Percentiles rank a stretch among this genome's conserved stretches.
These are phyloP conservation scores for Drosophila neotestacea DNA, from an alignment of 2,888 invertebrate species.

Conservation along the genomic window DNA sequence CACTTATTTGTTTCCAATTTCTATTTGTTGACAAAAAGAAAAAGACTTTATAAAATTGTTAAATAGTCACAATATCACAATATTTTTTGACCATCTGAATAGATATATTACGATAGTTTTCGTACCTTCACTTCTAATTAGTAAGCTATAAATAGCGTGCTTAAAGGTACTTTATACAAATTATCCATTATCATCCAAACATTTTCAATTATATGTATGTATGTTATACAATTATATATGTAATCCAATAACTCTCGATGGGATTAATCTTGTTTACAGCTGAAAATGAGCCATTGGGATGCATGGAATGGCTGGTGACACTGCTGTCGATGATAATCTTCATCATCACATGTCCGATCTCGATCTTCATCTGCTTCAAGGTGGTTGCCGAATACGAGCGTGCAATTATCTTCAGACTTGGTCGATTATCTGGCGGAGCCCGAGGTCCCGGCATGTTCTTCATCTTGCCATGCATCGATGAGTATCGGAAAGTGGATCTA, in stretches of 20 bases:
- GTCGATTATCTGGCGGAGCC: constrained; percentile 87
- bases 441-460: constrained; percentile 96
- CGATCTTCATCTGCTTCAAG: constrained; percentile 94
- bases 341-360: constrained; percentile 92
- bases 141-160: background rate
- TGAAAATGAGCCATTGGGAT: constrained; percentile 89
- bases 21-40: no score
- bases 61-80: no score
- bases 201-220: background rate
- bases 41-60: no score
- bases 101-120: background rate
- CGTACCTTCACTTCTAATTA: background rate
- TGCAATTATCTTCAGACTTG: constrained; percentile 95
- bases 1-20: no score
- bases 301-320: constrained; percentile 91
- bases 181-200: background rate
- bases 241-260: background rate
- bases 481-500: constrained; percentile 95
- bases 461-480: constrained; percentile 96
- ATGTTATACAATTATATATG: background rate
- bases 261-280: constrained; percentile 52
- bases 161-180: background rate
- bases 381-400: constrained; percentile 95
- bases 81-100: no score
- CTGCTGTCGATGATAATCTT: constrained; percentile 90